Conservation (phyloP, 2,113 vertebrate species). For the human (Homo sapiens) region GRCh38 chrX:29328501-29329000, state of each 20-base stretch:
- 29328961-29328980: background rate
- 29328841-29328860: background rate
- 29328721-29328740: background rate
- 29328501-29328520: background rate
- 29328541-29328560: background rate
- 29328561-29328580: background rate
- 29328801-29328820: background rate
- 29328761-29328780: background rate
- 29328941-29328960: background rate
- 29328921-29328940: background rate
- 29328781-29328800: background rate
- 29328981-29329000: background rate
- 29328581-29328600: background rate
- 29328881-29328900: background rate
- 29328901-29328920: background rate
- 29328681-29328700: background rate
- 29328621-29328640: background rate
- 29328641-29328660: too few relatives aligned
- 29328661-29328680: too few relatives aligned
- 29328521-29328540: background rate
- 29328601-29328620: background rate
- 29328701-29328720: background rate
- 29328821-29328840: background rate
- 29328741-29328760: background rate
- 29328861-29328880: background rate